Percentiles rank a stretch among this genome's conserved stretches.
These are phyloP conservation scores for Mimas tiliae DNA, from an alignment of 2,888 invertebrate genomes.

Conservation along the genomic window DNA sequence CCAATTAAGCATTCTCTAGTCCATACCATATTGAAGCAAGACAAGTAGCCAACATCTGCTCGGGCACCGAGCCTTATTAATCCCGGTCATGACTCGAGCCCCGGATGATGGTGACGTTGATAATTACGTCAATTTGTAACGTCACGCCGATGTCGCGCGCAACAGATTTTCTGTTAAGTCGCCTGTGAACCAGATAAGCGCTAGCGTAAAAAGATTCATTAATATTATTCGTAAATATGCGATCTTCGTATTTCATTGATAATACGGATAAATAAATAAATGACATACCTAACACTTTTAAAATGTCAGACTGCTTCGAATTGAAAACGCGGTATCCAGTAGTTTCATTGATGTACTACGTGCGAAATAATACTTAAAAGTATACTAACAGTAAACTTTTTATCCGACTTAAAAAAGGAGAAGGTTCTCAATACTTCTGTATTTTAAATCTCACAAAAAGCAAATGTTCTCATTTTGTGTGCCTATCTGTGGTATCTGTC, in stretches of 20 bases:
- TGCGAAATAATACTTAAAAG: too few species aligned
- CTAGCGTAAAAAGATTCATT: conserved; percentile 19
- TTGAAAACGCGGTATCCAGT: too few species aligned
- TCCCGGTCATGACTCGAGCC: neutral
- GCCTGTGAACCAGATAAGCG: conserved; percentile 50
- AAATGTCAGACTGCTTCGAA: too few species aligned
- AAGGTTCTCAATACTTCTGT: too few species aligned
- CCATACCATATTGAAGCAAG: neutral
- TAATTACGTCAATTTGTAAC: conserved; percentile 38
- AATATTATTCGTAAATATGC: conserved; percentile 17
- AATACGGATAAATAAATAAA: too few species aligned
- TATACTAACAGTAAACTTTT: too few species aligned
- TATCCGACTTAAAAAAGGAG: too few species aligned
- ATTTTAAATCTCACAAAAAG: too few species aligned
- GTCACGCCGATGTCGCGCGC: conserved; percentile 40
- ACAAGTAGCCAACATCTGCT: neutral
- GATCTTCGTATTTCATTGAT: neutral
- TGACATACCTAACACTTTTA: too few species aligned
- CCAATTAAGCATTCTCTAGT: neutral
- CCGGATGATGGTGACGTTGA: conserved; percentile 4
- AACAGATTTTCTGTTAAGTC: conserved; percentile 45
- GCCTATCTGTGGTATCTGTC: too few species aligned
- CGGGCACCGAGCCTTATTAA: conserved; percentile 11
- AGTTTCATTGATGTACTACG: too few species aligned
- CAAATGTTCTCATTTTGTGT: too few species aligned